phyloP scores from a whole-genome alignment of 2,888 invertebrate genomes.

The Pristionchus maxplancki region DNA sequence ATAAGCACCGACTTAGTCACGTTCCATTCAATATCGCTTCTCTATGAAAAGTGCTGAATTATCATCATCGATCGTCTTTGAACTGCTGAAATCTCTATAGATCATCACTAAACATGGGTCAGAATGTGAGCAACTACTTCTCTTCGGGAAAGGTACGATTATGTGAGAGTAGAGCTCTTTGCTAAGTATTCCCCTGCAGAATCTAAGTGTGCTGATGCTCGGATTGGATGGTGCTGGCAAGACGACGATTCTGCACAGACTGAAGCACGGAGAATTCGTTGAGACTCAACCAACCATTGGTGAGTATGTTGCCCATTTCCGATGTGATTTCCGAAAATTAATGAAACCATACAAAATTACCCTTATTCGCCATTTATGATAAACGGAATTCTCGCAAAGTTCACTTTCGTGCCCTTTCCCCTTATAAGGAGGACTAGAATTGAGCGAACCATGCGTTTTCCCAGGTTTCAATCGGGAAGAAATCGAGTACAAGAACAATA shows the following conservation, averaged over 20 bases:
- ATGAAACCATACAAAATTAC: no score
- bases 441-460: no score
- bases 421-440: no score
- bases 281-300: not conserved
- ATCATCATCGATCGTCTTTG: not conserved
- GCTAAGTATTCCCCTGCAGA: not conserved
- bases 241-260: not conserved
- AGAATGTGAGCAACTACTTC: not conserved
- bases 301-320: not conserved
- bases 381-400: no score
- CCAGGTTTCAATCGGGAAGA: constrained; percentile 44
- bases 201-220: not conserved
- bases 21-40: not conserved
- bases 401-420: no score
- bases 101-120: not conserved
- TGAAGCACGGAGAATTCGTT: not conserved
- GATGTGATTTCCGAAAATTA: not conserved
- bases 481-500: not conserved
- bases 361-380: no score
- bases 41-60: not conserved
- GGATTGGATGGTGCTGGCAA: not conserved
- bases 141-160: not conserved
- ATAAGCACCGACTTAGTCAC: not conserved
- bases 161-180: not conserved
- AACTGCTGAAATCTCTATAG: no score